Evolutionary conservation across 2,888 invertebrate species (phyloP).

Genomic region (Mechanitis mazaeus): DNA sequence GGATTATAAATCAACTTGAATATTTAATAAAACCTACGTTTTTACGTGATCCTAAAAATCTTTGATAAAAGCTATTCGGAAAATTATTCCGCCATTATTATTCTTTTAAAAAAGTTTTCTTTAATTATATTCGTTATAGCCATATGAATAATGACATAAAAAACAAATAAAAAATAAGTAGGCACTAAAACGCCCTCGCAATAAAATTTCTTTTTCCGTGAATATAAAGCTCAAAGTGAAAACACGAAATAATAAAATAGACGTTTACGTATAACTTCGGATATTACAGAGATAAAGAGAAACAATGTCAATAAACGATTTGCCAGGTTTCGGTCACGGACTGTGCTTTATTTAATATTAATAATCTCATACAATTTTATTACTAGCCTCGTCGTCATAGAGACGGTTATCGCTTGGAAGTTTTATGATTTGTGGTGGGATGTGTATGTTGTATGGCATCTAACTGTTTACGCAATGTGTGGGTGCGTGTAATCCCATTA

Average conservation of each 20-base stretch:
- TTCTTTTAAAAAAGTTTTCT: conserved; percentile 6
- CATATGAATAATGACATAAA: conserved; percentile 15
- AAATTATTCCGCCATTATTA: conserved; percentile 1
- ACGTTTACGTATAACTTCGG: conserved; percentile 25
- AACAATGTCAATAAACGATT: conserved; percentile 31
- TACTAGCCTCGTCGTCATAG: background rate
- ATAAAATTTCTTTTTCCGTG: conserved; percentile 16
- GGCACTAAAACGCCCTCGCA: conserved; percentile 18
- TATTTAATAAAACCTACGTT: background rate
- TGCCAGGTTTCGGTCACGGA: conserved; percentile 28
- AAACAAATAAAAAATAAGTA: conserved; percentile 15
- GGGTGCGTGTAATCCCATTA: conserved; percentile 34
- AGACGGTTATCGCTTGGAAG: conserved; percentile 13
- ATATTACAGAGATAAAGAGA: conserved; percentile 32
- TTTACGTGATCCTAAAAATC: background rate
- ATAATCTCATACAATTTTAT: conserved; percentile 9
- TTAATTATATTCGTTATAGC: conserved; percentile 1
- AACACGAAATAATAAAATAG: conserved; percentile 22
- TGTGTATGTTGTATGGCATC: conserved; percentile 28
- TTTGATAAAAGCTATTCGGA: background rate
- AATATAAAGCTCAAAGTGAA: conserved; percentile 15
- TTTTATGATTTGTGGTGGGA: conserved; percentile 7
- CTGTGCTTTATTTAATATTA: conserved; percentile 18
- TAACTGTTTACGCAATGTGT: conserved; percentile 30
- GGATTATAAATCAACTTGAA: background rate